Conservation (phyloP, 2,888 invertebrate species). For the Ophion slaviceki region DNA sequence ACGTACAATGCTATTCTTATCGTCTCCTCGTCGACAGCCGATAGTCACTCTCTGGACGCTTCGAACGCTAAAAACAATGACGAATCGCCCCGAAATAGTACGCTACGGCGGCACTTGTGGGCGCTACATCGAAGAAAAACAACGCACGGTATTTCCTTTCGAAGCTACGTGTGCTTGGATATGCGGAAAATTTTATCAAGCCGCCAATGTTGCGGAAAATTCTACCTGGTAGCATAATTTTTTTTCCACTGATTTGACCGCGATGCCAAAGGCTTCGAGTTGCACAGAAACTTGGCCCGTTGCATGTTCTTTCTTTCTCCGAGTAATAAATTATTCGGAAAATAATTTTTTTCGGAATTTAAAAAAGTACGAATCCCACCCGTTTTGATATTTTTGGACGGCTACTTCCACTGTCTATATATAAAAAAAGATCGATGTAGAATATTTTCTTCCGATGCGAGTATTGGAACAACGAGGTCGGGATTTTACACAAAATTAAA, state of each 20-base stretch:
- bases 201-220: neutral
- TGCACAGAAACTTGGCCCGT: no score
- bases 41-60: slow-evolving; percentile 51
- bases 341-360: no score
- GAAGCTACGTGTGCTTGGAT: neutral
- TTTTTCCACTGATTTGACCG: neutral
- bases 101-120: neutral
- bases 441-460: no score
- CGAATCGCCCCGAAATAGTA: slow-evolving; percentile 50
- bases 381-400: no score
- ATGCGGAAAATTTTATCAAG: neutral
- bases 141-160: neutral
- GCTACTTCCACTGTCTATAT: no score
- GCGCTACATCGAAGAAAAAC: neutral
- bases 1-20: slow-evolving; percentile 66
- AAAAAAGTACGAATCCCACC: no score
- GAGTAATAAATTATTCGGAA: no score
- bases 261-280: no score
- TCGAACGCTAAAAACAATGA: slow-evolving; percentile 59
- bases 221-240: neutral
- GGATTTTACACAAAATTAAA: no score
- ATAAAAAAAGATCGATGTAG: no score
- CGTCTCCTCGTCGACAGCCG: slow-evolving; percentile 60
- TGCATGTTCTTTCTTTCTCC: no score
- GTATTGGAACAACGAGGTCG: no score